Percentiles rank a stretch among this genome's conserved stretches.
These are phyloP conservation scores for Propsilocerus akamusi DNA, from an alignment of 1,140 invertebrate genomes.

Conservation along the genomic window DNA sequence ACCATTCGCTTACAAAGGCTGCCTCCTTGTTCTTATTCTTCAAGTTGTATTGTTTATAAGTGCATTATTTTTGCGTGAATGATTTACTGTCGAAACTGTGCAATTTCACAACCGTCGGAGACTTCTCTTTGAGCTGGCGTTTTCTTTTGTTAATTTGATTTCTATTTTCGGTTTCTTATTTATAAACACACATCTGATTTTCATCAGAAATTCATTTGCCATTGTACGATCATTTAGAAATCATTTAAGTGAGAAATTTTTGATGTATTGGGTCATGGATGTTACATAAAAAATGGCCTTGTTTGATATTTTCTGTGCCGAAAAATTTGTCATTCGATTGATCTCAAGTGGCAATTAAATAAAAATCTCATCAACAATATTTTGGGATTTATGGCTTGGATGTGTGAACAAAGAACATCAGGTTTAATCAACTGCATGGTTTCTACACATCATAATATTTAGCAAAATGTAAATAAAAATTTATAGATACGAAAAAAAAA, in stretches of 20 bases:
- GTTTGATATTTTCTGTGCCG: too few species aligned
- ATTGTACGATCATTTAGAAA: neutral
- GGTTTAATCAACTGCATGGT: too few species aligned
- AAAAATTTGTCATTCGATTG: too few species aligned
- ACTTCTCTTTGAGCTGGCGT: neutral
- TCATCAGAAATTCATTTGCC: neutral
- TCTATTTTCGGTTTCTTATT: neutral
- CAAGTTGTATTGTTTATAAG: neutral
- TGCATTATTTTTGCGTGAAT: slow-evolving; percentile 4
- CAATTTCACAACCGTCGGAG: neutral
- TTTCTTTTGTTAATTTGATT: neutral
- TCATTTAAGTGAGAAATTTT: neutral
- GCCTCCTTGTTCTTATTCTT: neutral
- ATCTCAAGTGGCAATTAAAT: too few species aligned
- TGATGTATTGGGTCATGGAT: neutral
- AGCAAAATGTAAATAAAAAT: too few species aligned
- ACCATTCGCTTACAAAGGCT: neutral
- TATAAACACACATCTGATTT: neutral
- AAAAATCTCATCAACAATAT: too few species aligned
- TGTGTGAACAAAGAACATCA: too few species aligned
- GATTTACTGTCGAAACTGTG: slow-evolving; percentile 2
- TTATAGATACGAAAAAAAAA: too few species aligned
- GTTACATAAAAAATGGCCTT: too few species aligned
- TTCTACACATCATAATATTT: too few species aligned
- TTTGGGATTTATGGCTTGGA: too few species aligned